Conservation (phyloP, 1,140 invertebrate genomes). For the Drosophila tsacasi region DNA sequence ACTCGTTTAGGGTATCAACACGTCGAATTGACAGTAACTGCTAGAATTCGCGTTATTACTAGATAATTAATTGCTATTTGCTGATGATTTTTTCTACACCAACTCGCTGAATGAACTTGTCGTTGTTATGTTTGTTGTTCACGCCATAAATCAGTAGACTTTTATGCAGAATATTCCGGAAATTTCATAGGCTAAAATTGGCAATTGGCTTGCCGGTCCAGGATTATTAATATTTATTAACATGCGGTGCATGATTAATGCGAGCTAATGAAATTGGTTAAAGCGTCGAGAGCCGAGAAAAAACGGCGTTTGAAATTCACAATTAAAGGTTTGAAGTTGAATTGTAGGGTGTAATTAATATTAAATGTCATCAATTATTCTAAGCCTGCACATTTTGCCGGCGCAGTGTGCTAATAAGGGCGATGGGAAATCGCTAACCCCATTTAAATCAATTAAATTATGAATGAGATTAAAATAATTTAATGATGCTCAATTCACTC, state of each 20-base stretch:
- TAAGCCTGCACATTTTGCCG: slow-evolving; percentile 55
- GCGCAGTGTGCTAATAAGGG: background rate
- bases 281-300: slow-evolving; percentile 27
- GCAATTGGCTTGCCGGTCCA: slow-evolving; percentile 53
- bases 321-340: slow-evolving; percentile 68
- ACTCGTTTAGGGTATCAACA: slow-evolving; percentile 16
- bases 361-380: slow-evolving; percentile 79
- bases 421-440: slow-evolving; percentile 19
- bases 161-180: slow-evolving; percentile 74
- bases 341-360: slow-evolving; percentile 71
- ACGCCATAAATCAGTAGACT: slow-evolving; percentile 68
- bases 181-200: slow-evolving; percentile 79
- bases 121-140: slow-evolving; percentile 34
- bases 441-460: slow-evolving; percentile 82
- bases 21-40: background rate
- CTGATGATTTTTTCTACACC: slow-evolving; percentile 34
- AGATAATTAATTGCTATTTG: slow-evolving; percentile 78
- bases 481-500: slow-evolving; percentile 55
- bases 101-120: slow-evolving; percentile 65
- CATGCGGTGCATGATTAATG: slow-evolving; percentile 78
- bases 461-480: slow-evolving; percentile 83
- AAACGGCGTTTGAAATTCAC: slow-evolving; percentile 22
- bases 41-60: slow-evolving; percentile 41
- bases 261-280: slow-evolving; percentile 77
- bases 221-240: slow-evolving; percentile 81